Percentiles rank a stretch among this genome's conserved stretches.
Evolutionary conservation across 2,113 vertebrate genomes (phyloP).

Genomic region (Steatornis caripensis): DNA sequence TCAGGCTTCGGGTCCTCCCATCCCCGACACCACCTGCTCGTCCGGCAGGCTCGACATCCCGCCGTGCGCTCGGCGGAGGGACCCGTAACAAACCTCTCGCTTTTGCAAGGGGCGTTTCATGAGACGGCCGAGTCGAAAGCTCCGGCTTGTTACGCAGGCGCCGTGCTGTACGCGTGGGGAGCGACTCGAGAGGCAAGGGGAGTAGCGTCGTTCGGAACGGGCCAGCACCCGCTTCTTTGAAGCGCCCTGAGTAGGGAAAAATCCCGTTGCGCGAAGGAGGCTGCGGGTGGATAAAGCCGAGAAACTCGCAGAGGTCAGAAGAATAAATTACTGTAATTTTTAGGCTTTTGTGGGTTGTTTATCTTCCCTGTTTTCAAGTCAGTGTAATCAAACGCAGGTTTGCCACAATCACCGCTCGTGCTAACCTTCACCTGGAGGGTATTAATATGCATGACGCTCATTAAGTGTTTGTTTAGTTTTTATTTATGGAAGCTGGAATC

Average conservation of each 20-base stretch:
- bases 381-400: slow-evolving; percentile 51
- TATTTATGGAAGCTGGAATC: slow-evolving; percentile 65
- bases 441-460: slow-evolving; percentile 69
- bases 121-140: not conserved
- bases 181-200: not conserved
- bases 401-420: slow-evolving; percentile 55
- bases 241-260: not conserved
- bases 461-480: slow-evolving; percentile 68
- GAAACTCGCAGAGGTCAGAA: slow-evolving; percentile 36
- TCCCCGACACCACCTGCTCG: not conserved
- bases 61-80: not conserved
- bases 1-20: not conserved
- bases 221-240: not conserved
- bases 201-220: rapidly evolving
- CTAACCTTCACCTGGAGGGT: slow-evolving; percentile 68
- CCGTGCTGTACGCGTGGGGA: rapidly evolving
- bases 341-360: slow-evolving; percentile 13
- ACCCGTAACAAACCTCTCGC: rapidly evolving
- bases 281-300: not conserved
- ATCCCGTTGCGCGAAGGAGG: not conserved
- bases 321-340: slow-evolving; percentile 33
- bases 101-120: not conserved
- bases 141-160: rapidly evolving
- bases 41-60: not conserved
- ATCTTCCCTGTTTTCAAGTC: slow-evolving; percentile 35